Evolutionary conservation across 2,113 vertebrate species (phyloP), one percentile per base, ranked within the genome.

Genomic region (Tragelaphus strepsiceros): DNA sequence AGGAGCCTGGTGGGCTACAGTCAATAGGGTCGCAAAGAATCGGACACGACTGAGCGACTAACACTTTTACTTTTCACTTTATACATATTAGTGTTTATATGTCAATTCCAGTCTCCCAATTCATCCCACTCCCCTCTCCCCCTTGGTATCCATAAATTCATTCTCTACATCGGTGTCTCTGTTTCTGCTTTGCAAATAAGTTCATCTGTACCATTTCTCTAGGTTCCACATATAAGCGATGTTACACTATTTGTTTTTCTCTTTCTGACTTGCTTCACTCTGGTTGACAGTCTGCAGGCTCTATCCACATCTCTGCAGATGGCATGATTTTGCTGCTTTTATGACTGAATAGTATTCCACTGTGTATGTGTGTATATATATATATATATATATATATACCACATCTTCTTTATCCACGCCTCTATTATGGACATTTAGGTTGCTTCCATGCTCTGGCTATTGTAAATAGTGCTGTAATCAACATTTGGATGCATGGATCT

Each of bases 11-110:
- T 1, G 6, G 71, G 71, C 71, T 6, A 4, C 12, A 14, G 35
- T 26, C 22, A 3, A 7, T 2, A 7, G 71, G 39, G 71, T 43
- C 1, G 0, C 35, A 26, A 7, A 24, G 67, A 39, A 19, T 74
- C 0, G 10, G 67, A 22, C 67, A 39, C 1, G 0, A 22, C 67
- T 39, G 10, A 71, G n/a, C 0, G 5, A 12, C 2, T 22, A 22
- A 39, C 10, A 3, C 67, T 39, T 71, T 39, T 12, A 39, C 67
- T 71, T 22, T 71, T 22, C 67, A 39, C n/a, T 12, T 39, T 22
- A 22, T 22, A 35, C 64, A 22, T 71, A 1, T 22, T 12, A 39
- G 71, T 26, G 71, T 43, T 24, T 26, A 24, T n/a, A 35, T 7
- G 22, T 43, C 35, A 43, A 4, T 13, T 14, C 21, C 71, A 43